A percentile compares a stretch with the other conserved stretches of the same genome.
Evolutionary conservation across 2,113 vertebrate species (phyloP).

Genomic region (Mastomys coucha): DNA sequence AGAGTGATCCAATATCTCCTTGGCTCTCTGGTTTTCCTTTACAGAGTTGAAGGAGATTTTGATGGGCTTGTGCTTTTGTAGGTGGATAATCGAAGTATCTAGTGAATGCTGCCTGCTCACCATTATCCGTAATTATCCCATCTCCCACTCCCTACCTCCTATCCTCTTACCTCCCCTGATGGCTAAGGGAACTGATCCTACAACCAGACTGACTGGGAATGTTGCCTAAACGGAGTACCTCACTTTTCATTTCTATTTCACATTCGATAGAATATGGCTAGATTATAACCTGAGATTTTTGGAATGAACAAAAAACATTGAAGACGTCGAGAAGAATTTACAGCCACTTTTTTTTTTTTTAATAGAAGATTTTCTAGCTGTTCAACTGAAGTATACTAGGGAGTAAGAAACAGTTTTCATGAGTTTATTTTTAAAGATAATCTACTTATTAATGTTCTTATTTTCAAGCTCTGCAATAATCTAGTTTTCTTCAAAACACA

Average conservation of each 20-base stretch:
- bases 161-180: neutral
- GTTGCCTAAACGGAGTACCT: neutral
- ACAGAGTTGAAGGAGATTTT: neutral
- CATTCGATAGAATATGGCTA: neutral
- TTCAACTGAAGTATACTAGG: neutral
- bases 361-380: neutral
- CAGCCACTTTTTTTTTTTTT: neutral
- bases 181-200: neutral
- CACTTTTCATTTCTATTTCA: neutral
- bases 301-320: neutral
- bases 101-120: neutral
- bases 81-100: neutral
- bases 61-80: neutral
- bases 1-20: neutral
- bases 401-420: conserved; percentile 47
- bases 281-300: neutral
- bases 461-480: conserved; percentile 6
- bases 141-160: rapidly evolving
- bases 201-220: neutral
- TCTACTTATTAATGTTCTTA: neutral
- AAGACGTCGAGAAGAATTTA: neutral
- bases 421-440: conserved; percentile 11
- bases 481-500: conserved; percentile 25
- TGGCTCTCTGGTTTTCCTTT: conserved; percentile 1
- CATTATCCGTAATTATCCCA: neutral